Conservation (phyloP, 2,113 vertebrate genomes). For the Triplophysa rosa region DNA sequence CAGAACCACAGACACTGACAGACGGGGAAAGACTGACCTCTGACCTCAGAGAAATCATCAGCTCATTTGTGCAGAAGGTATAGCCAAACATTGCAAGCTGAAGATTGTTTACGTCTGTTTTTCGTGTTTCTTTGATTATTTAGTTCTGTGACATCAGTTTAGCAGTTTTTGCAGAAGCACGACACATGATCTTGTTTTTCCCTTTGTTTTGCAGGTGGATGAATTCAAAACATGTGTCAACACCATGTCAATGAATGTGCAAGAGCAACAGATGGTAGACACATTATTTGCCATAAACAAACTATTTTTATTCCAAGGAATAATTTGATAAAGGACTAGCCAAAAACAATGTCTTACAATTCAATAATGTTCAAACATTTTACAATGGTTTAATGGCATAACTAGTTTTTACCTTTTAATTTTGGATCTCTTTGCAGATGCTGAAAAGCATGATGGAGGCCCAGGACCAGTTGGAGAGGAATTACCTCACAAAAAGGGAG, state of each 20-base stretch:
- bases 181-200: neutral
- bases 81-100: neutral
- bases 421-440: neutral
- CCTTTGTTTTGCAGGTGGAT: constrained; percentile 77
- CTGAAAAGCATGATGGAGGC: constrained; percentile 76
- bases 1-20: constrained; percentile 58
- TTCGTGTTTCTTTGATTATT: constrained; percentile 30
- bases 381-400: no score
- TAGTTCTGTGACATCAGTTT: neutral
- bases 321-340: no score
- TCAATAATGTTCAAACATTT: no score
- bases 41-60: constrained; percentile 80
- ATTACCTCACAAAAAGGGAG: constrained; percentile 81
- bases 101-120: neutral
- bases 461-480: constrained; percentile 81
- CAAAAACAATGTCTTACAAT: no score
- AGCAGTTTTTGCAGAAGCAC: neutral
- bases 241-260: constrained; percentile 62
- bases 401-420: neutral
- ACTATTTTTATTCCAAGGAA: no score
- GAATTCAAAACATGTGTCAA: constrained; percentile 76
- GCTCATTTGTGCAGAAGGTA: constrained; percentile 81
- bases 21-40: constrained; percentile 82
- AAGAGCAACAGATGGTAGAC: constrained; percentile 80
- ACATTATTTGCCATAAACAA: no score